phyloP scores from a whole-genome alignment of 2,797 vertebrate genomes.

The Sphenopsis melanotis region DNA sequence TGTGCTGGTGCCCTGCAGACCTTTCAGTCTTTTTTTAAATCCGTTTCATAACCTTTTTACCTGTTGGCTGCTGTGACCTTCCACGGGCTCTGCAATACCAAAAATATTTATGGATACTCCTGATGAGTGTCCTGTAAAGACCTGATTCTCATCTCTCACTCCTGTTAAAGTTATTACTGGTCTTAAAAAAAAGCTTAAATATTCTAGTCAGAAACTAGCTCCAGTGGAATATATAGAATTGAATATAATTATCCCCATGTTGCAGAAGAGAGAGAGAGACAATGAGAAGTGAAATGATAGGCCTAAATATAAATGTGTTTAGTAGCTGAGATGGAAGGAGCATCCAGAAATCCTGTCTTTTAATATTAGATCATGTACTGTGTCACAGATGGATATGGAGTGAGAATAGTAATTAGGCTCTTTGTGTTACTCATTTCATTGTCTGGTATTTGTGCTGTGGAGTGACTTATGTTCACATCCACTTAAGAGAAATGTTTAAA shows the following conservation, averaged over 20 bases:
- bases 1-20: neutral
- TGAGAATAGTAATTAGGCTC: slow-evolving; percentile 19
- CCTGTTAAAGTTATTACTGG: neutral
- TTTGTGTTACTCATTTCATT: neutral
- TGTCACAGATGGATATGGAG: neutral
- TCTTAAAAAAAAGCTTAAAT: neutral
- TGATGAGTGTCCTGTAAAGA: neutral
- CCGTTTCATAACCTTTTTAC: neutral
- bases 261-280: neutral
- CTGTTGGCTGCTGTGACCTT: neutral
- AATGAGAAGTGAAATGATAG: neutral
- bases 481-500: neutral
- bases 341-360: neutral
- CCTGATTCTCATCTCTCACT: neutral
- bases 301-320: neutral
- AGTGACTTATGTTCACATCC: slow-evolving; percentile 9
- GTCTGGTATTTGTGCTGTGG: neutral
- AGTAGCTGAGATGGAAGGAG: neutral
- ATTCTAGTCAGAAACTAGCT: neutral
- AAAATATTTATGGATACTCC: neutral
- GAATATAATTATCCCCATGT: neutral
- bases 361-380: neutral
- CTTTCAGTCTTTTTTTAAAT: neutral
- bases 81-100: neutral
- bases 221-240: neutral